These are phyloP conservation scores for Hemaris fuciformis DNA, from an alignment of 2,888 invertebrate genomes.

Conservation along the genomic window DNA sequence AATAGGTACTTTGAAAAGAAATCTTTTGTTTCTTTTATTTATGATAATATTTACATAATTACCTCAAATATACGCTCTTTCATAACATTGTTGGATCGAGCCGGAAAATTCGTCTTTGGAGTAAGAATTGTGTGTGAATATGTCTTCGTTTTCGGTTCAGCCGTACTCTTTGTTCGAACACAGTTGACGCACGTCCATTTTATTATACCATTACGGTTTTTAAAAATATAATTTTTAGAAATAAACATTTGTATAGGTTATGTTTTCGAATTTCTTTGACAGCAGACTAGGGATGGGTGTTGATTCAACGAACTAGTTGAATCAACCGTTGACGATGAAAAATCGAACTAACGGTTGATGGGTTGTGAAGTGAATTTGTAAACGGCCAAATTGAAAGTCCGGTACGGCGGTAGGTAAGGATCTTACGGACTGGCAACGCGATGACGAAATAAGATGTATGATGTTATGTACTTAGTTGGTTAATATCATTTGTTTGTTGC, in stretches of 20 bases:
- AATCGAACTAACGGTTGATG: too few species aligned
- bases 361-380: too few species aligned
- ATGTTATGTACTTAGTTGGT: too few species aligned
- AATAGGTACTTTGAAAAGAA: neutral
- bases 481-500: too few species aligned
- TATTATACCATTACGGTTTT: slow-evolving; percentile 44
- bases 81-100: slow-evolving; percentile 51
- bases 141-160: slow-evolving; percentile 60
- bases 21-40: neutral
- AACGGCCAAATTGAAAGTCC: too few species aligned
- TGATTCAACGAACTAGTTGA: too few species aligned
- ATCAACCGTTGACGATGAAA: too few species aligned
- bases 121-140: slow-evolving; percentile 72
- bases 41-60: slow-evolving; percentile 18
- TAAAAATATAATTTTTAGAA: slow-evolving; percentile 38
- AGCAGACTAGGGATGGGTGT: too few species aligned
- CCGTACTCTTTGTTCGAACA: slow-evolving; percentile 53
- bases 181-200: slow-evolving; percentile 49
- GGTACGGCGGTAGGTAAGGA: too few species aligned
- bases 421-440: too few species aligned
- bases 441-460: too few species aligned
- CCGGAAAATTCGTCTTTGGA: slow-evolving; percentile 68
- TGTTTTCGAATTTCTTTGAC: slow-evolving; percentile 26
- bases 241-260: slow-evolving; percentile 61
- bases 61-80: slow-evolving; percentile 71